phyloP scores from a whole-genome alignment of 1,140 invertebrate species.

The Bombus pascuorum region DNA sequence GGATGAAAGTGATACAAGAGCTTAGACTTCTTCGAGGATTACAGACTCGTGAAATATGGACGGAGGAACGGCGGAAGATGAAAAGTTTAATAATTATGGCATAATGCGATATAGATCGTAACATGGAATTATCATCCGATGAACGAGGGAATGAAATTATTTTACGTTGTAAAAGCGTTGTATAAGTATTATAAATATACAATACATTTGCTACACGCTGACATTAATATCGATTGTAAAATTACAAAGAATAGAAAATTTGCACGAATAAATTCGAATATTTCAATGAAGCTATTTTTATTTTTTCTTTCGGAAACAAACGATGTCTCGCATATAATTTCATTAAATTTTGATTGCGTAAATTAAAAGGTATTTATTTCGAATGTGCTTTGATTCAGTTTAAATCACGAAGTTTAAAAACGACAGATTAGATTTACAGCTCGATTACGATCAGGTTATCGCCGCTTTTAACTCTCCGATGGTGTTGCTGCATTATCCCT shows the following conservation, averaged over 20 bases:
- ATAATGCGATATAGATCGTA: background rate
- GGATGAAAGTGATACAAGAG: slow-evolving; percentile 18
- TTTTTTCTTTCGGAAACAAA: too few species aligned
- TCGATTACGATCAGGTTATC: slow-evolving; percentile 36
- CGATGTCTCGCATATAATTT: too few species aligned
- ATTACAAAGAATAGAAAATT: background rate
- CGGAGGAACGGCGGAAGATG: background rate
- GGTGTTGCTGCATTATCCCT: slow-evolving; percentile 31
- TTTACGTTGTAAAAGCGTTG: too few species aligned
- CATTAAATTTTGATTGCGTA: too few species aligned
- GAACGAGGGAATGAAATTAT: background rate
- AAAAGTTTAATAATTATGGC: background rate
- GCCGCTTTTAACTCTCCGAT: slow-evolving; percentile 30
- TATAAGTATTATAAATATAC: background rate
- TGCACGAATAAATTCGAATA: background rate
- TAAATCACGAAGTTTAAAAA: too few species aligned
- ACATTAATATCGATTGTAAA: background rate
- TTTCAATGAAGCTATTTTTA: background rate
- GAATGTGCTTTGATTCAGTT: too few species aligned
- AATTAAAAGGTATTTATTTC: too few species aligned
- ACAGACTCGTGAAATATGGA: background rate
- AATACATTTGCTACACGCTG: too few species aligned
- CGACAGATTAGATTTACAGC: background rate
- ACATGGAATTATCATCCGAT: background rate
- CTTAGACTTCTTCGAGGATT: slow-evolving; percentile 11